Evolutionary conservation across 2,113 vertebrate species (phyloP).

Genomic region (Origma solitaria): DNA sequence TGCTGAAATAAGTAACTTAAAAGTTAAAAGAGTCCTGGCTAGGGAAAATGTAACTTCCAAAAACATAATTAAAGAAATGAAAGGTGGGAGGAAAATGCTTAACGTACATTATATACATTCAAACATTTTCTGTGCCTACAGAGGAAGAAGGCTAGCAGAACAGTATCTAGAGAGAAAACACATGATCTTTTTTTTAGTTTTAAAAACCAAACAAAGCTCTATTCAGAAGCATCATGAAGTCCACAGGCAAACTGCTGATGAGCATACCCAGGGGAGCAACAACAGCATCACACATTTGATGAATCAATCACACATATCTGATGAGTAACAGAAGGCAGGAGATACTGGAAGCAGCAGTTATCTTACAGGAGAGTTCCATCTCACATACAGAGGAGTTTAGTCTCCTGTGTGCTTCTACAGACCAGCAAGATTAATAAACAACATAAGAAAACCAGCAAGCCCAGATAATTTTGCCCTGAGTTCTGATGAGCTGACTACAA

Average conservation of each 20-base stretch:
- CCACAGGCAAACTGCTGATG: neutral
- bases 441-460: neutral
- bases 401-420: neutral
- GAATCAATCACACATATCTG: neutral
- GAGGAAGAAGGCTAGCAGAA: neutral
- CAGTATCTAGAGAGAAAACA: neutral
- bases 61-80: neutral
- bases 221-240: neutral
- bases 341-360: neutral
- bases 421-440: neutral
- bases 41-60: neutral
- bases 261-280: neutral
- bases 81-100: neutral
- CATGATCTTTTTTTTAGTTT: neutral
- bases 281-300: neutral
- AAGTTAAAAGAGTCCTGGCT: neutral
- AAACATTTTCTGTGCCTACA: neutral
- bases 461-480: neutral
- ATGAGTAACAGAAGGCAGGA: neutral
- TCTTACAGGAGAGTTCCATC: neutral
- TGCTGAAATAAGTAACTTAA: neutral
- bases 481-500: neutral
- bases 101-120: rapidly evolving
- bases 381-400: neutral
- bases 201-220: neutral